A percentile compares a stretch with the other conserved stretches of the same genome.
These are phyloP conservation scores for Parazoanthus atlanticus DNA, from an alignment of 92 coral and sea anemone species.

Conservation along the genomic window DNA sequence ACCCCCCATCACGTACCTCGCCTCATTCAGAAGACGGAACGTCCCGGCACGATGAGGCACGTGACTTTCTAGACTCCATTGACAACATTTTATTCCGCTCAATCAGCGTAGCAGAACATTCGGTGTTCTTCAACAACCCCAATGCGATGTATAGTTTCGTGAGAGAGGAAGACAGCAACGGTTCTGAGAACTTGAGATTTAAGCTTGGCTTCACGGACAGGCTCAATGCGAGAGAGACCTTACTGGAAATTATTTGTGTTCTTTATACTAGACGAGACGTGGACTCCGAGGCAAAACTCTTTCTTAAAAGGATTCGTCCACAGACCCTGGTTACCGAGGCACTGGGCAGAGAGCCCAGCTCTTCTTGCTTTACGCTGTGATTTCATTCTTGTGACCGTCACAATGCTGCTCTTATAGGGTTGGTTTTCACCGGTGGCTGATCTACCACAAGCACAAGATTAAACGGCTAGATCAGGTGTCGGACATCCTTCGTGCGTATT, in stretches of 20 bases:
- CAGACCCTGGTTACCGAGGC: conserved; percentile 56
- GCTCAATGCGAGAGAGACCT: conserved; percentile 52
- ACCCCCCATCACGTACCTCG: neutral
- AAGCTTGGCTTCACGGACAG: conserved; percentile 67
- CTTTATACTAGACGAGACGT: conserved; percentile 71
- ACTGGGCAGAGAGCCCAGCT: conserved; percentile 40
- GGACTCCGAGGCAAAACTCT: conserved; percentile 74
- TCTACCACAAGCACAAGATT: too few relatives aligned
- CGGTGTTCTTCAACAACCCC: conserved; percentile 60
- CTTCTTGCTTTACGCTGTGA: conserved; percentile 13
- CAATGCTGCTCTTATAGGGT: too few relatives aligned
- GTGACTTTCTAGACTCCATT: conserved; percentile 61
- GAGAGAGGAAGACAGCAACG: conserved; percentile 74
- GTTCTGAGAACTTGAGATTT: conserved; percentile 66
- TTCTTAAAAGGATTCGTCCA: conserved; percentile 61
- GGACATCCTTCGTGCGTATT: too few relatives aligned
- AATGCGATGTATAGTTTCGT: conserved; percentile 75
- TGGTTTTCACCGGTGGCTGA: too few relatives aligned
- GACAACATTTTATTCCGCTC: conserved; percentile 56
- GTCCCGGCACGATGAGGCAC: conserved; percentile 40
- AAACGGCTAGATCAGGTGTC: too few relatives aligned
- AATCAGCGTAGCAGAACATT: conserved; percentile 47
- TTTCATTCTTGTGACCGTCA: neutral
- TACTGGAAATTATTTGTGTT: conserved; percentile 74
- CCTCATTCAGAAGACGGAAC: conserved; percentile 23